Base-by-base conservation (phyloP, 2,888 invertebrate species). In the Spatulosminthurus flaviceps region DNA sequence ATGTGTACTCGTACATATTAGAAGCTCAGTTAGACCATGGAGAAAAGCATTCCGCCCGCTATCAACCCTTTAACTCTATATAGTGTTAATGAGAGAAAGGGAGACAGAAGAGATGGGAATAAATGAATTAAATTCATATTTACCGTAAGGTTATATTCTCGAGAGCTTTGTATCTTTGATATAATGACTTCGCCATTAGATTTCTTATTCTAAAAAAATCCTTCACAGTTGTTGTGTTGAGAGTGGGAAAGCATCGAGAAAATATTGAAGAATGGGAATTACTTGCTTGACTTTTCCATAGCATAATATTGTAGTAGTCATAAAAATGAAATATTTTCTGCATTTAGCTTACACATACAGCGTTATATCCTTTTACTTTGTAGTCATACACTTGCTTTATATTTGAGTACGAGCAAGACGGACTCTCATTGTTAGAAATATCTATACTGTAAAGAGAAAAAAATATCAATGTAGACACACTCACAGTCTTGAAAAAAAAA, bases 81-180 rank as follows among this genome's bases (percentile, higher is more conserved):
- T n/a, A n/a, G n/a, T n/a, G n/a, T n/a, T n/a, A 41, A 41, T 41
- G 13, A 41, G 41, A 41, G 7, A 13, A 41, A 13, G 13, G 41
- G 13, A 13, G 41, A 7, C 41, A 9, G 41, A 19, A 51, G 51
- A 51, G 51, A 13, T 5, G 16, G 51, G 1, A 51, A 51, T 19
- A 51, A 51, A 51, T 19, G 7, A 51, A 51, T 51, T 64, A 64
- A 64, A 64, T 24, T 64, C 2, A 64, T 64, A 64, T 64, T 64
- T 64, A 64, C 64, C 64, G 64, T 64, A 64, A 64, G 11, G 1
- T 11, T 26, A 64, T 2, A 64, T 64, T 22, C n/a, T n/a, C 11
- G 64, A 64, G 64, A 64, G 64, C 64, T 24, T 64, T 64, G 64
- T 64, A 24, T 24, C 9, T 11, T 11, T 24, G n/a, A 24, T 26